Conservation (phyloP, 2,888 invertebrate genomes). For the Rhaphigaster nebulosa region DNA sequence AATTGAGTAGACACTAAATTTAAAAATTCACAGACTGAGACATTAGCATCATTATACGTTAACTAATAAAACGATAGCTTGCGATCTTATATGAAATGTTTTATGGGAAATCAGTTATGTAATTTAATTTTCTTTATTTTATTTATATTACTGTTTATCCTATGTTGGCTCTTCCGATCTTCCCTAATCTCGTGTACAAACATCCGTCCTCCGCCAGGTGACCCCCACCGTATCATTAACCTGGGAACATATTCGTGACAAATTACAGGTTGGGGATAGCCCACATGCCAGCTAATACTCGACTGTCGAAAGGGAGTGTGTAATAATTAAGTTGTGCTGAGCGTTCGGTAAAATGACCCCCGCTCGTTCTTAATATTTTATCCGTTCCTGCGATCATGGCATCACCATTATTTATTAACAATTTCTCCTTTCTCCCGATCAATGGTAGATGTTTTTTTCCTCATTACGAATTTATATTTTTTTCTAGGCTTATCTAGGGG, state of each 20-base stretch:
- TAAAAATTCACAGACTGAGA: too few species aligned
- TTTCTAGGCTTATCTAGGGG: background rate
- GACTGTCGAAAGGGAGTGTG: slow-evolving; percentile 4
- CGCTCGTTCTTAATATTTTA: slow-evolving; percentile 41
- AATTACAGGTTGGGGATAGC: slow-evolving; percentile 8
- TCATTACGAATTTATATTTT: background rate
- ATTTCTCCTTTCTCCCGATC: background rate
- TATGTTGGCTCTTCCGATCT: background rate
- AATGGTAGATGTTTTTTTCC: background rate
- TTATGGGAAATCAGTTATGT: background rate
- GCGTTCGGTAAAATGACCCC: background rate
- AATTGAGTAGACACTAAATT: too few species aligned
- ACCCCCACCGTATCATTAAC: background rate
- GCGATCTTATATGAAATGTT: too few species aligned
- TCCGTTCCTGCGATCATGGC: slow-evolving; percentile 34
- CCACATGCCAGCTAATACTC: slow-evolving; percentile 42
- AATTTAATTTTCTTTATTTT: background rate
- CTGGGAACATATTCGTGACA: background rate
- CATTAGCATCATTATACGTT: too few species aligned
- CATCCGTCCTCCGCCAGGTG: background rate
- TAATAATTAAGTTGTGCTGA: slow-evolving; percentile 22
- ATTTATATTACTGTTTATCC: background rate
- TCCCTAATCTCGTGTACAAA: slow-evolving; percentile 7
- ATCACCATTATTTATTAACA: slow-evolving; percentile 49
- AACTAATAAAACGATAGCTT: too few species aligned